Percentiles rank a stretch among this genome's conserved stretches.
Conservation (phyloP, 2,797 vertebrate genomes). For the Anisognathus igniventris region DNA sequence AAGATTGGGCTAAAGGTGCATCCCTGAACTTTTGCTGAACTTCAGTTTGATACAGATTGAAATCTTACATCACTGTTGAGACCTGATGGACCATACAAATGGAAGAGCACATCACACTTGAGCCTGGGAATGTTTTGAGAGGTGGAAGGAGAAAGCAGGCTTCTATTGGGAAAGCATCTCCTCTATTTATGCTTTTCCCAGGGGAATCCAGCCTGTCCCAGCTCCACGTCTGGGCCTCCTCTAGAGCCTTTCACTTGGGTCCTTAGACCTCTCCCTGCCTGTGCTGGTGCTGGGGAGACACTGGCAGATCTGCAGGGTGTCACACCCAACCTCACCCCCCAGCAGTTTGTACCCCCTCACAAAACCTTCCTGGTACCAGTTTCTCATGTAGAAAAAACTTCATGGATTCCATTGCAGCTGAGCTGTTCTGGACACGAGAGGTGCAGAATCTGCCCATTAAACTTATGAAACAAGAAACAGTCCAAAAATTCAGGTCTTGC, state of each 20-base stretch:
- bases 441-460: background rate
- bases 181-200: background rate
- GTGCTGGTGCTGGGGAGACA: fast-evolving
- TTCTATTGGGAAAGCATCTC: background rate
- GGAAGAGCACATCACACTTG: background rate
- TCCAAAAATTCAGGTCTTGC: background rate
- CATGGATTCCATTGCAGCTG: background rate
- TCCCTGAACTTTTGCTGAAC: background rate
- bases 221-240: background rate
- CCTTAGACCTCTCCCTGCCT: background rate
- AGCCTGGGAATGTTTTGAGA: background rate
- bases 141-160: background rate
- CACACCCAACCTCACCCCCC: background rate
- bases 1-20: background rate
- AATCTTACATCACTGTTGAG: background rate
- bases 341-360: background rate
- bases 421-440: background rate
- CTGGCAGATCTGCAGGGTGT: background rate
- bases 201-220: background rate
- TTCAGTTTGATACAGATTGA: background rate
- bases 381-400: background rate
- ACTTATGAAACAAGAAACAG: background rate
- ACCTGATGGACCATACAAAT: background rate
- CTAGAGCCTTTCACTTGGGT: background rate
- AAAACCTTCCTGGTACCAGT: background rate